Evolutionary conservation across 2,113 vertebrate species (phyloP), one percentile per base, ranked within the genome.

Genomic region (Platanista minor): DNA sequence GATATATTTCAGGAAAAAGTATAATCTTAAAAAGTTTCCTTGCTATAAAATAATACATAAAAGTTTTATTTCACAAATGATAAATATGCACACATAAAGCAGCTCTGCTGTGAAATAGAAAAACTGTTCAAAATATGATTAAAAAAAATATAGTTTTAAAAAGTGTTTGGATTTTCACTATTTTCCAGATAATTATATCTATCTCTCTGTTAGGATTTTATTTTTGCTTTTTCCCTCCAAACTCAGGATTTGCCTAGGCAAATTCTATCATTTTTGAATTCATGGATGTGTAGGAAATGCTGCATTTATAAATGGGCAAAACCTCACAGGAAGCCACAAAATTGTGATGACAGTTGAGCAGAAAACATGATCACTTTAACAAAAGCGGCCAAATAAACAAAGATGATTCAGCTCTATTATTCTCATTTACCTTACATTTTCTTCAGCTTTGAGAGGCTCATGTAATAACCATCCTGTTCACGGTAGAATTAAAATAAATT

Each of bases 21-120:
- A 80, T 2, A 36, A 59, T 36, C 20, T 81, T 66, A 59, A 72
- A 82, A 62, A 67, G 10, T 33, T 82, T 94, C 66, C 90, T 95
- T 82, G 25, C 75, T 92, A 85, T 3, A 77, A 82, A 93, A 94
- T 91, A 54, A 20, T 20, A 54, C 54, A 36, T 46, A 36, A 78
- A 96, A 23, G 27, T 87, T 92, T 82, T 80, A 75, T 90, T 95
- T 92, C 66, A 66, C 64, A 97, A 87, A 71, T 49, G 67, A 83
- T 86, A 95, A 69, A 95, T 71, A 57, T 36, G 5, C 17, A 59
- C 8, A 41, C n/a, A 39, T 14, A 95, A 88, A 96, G 18, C 23
- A 86, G 46, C 25, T 96, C 46, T 90, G 59, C n/a, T 96, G n/a
- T 95, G 92, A 94, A 93, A 84, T 59, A 90, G 36, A 78, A 84